These are phyloP conservation scores for Engystomops pustulosus DNA, from an alignment of 2,113 vertebrate species.

Conservation along the genomic window DNA sequence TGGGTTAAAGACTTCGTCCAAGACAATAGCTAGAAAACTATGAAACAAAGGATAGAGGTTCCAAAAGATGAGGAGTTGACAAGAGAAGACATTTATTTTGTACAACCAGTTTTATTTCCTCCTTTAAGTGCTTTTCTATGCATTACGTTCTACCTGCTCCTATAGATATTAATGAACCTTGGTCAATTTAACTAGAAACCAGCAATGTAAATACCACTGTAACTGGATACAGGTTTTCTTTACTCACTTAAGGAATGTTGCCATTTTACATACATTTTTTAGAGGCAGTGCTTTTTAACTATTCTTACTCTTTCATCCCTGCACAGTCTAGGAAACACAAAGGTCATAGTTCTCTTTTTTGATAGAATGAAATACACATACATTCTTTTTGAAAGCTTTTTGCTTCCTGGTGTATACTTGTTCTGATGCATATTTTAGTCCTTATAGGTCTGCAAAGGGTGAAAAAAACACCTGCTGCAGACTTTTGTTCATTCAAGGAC, in stretches of 20 bases:
- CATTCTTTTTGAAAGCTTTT: constrained; percentile 6
- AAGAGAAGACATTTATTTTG: too few species aligned
- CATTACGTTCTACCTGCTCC: too few species aligned
- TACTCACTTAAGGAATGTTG: too few species aligned
- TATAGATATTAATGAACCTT: too few species aligned
- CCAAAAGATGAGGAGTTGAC: too few species aligned
- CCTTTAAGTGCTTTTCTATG: too few species aligned
- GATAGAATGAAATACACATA: neutral
- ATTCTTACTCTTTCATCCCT: neutral
- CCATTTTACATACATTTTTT: neutral
- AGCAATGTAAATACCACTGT: neutral
- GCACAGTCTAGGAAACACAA: neutral
- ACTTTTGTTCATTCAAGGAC: neutral
- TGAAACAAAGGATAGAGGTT: too few species aligned
- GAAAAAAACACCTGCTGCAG: constrained; percentile 13
- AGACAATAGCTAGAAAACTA: too few species aligned
- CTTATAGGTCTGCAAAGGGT: constrained; percentile 1
- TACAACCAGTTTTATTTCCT: too few species aligned
- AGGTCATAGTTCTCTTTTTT: neutral
- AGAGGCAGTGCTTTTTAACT: constrained; percentile 1
- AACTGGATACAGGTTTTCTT: neutral
- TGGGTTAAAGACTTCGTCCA: too few species aligned
- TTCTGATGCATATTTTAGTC: neutral
- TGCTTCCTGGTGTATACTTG: neutral
- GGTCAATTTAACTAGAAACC: too few species aligned